Conservation (phyloP, 2,797 vertebrate genomes). For the Muscicapa comitata region DNA sequence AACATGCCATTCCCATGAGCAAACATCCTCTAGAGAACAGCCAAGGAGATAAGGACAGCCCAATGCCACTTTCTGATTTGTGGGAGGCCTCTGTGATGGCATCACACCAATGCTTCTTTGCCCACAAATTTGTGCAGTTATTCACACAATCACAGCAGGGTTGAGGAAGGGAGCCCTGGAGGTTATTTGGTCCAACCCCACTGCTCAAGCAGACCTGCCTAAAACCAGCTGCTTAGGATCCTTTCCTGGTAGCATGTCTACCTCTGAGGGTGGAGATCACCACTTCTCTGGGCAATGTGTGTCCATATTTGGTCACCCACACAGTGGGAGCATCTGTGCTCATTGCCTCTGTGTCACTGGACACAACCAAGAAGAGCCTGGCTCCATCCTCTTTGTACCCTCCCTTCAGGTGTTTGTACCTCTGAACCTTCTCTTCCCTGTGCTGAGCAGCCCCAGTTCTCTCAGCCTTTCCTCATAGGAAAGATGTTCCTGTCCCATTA, state of each 20-base stretch:
- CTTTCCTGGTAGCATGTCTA: background rate
- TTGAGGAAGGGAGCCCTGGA: background rate
- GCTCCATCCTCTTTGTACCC: background rate
- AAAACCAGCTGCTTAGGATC: background rate
- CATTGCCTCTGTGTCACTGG: background rate
- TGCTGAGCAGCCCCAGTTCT: background rate
- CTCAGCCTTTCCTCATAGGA: background rate
- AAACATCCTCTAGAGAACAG: background rate
- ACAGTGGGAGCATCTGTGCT: background rate
- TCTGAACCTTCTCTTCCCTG: background rate
- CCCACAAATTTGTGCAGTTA: background rate
- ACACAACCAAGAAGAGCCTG: background rate
- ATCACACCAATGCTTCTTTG: background rate
- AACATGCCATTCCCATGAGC: background rate
- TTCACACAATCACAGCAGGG: background rate
- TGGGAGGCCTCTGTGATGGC: background rate
- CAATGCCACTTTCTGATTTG: background rate
- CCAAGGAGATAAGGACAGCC: background rate
- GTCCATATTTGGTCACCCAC: background rate
- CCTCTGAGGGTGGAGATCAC: background rate
- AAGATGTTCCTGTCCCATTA: background rate
- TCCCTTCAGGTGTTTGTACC: background rate
- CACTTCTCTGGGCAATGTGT: background rate
- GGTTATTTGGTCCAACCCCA: background rate
- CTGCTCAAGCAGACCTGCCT: background rate